A percentile compares a stretch with the other conserved stretches of the same genome.
Evolutionary conservation across 2,113 vertebrate genomes (phyloP).

Genomic region (Hyla sarda): DNA sequence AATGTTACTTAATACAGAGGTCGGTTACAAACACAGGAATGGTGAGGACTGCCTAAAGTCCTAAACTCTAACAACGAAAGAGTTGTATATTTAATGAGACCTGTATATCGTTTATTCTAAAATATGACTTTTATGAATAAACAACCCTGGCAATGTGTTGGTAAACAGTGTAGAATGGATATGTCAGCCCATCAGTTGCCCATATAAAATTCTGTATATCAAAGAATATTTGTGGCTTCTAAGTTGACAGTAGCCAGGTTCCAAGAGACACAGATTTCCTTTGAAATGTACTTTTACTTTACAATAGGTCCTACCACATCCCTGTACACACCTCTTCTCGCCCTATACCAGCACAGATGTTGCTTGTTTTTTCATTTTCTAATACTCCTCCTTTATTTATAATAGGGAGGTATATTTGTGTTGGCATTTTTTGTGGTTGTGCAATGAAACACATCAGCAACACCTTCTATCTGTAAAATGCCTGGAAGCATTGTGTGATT

Average conservation of each 20-base stretch:
- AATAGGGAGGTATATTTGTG: slow-evolving; percentile 44
- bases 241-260: neutral
- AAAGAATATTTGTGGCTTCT: neutral
- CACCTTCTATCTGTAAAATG: slow-evolving; percentile 38
- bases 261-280: neutral
- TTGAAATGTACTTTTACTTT: neutral
- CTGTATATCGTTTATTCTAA: no score
- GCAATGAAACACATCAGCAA: slow-evolving; percentile 44
- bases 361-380: slow-evolving; percentile 41
- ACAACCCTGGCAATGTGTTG: no score
- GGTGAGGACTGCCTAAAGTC: no score
- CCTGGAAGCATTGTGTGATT: slow-evolving; percentile 32
- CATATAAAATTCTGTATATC: neutral
- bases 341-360: neutral
- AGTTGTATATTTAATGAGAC: no score
- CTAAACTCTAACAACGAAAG: no score
- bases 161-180: no score
- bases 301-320: neutral
- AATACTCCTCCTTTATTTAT: slow-evolving; percentile 35
- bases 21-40: no score
- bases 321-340: slow-evolving; percentile 26
- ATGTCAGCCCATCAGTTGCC: neutral
- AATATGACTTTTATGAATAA: no score
- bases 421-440: slow-evolving; percentile 51
- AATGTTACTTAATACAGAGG: no score